Evolutionary conservation across 2,888 invertebrate species (phyloP), one percentile per base, ranked within the genome.

Genomic region (Chloroclystis v-ata): DNA sequence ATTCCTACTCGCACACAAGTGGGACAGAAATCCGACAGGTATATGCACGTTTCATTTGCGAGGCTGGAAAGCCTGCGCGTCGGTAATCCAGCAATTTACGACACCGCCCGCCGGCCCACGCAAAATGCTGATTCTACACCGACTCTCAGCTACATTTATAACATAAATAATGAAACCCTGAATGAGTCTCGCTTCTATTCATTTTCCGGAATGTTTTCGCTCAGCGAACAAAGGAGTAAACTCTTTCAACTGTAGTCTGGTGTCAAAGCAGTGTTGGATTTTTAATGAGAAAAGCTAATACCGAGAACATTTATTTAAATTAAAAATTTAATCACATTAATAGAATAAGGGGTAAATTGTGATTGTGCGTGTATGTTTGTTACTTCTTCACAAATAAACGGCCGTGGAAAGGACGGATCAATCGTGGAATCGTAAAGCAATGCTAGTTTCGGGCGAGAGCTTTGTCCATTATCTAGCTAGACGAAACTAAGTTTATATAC

Each of bases 71-170:
- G 47, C 50, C 40, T 11, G 45, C 54, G 37, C 60, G 52, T 51
- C 46, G 54, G 56, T 76, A 69, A 76, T 72, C 69, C 65, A 35
- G 54, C 66, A 69, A 75, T 74, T 75, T 72, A 77, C 65, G 63
- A 63, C 53, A 54, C 49, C 49, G 42, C 51, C 48, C 49, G 48
- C 43, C 51, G 42, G 48, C 38, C 46, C 48, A 44, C 58, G 49
- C 42, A 53, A 56, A 59, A 64, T 59, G 58, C 54, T 59, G 61
- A 63, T 63, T 60, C 57, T 33, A 58, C 51, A 57, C 51, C 59
- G 59, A 50, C 54, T 51, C 49, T 57, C 52, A 33, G 56, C 37
- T 47, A 43, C 53, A 56, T 56, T 51, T 51, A 52, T 42, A 49
- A 49, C 39, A 49, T 59, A 59, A 59, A 56, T 58, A 58, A 56